These are phyloP conservation scores for Colletes latitarsis DNA, from an alignment of 1,140 invertebrate species.

Conservation along the genomic window DNA sequence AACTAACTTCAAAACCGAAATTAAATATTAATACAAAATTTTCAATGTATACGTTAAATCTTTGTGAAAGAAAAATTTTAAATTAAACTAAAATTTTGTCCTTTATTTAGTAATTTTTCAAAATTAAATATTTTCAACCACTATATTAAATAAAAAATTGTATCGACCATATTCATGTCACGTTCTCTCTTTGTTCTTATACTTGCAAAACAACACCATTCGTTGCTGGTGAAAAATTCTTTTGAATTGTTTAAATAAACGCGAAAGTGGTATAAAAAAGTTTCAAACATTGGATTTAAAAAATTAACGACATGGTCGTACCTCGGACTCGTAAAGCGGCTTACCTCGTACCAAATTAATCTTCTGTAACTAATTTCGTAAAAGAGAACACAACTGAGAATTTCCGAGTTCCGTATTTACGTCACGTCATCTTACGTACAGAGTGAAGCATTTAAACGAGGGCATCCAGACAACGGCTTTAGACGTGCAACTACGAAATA, in stretches of 20 bases:
- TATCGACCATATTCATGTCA: no score
- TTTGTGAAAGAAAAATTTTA: no score
- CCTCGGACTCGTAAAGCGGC: not conserved
- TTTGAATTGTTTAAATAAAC: not conserved
- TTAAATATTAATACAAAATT: not conserved
- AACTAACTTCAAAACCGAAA: not conserved
- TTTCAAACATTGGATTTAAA: not conserved
- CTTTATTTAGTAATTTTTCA: no score
- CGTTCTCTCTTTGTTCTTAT: no score
- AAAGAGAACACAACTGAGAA: not conserved
- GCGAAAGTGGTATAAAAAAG: no score
- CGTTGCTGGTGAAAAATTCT: not conserved
- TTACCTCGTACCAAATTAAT: conserved; percentile 1
- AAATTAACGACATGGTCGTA: not conserved
- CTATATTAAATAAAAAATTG: no score
- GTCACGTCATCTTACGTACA: conserved; percentile 6
- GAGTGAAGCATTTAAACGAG: conserved; percentile 5
- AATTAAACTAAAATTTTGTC: no score
- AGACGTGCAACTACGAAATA: no score
- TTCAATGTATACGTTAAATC: no score
- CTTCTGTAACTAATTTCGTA: conserved; percentile 3
- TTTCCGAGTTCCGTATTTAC: conserved; percentile 2
- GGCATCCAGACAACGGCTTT: not conserved
- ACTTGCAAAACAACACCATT: no score
- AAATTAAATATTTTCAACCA: no score